Evolutionary conservation across 2,888 invertebrate genomes (phyloP).

Genomic region (Leptopilina drosophilae): DNA sequence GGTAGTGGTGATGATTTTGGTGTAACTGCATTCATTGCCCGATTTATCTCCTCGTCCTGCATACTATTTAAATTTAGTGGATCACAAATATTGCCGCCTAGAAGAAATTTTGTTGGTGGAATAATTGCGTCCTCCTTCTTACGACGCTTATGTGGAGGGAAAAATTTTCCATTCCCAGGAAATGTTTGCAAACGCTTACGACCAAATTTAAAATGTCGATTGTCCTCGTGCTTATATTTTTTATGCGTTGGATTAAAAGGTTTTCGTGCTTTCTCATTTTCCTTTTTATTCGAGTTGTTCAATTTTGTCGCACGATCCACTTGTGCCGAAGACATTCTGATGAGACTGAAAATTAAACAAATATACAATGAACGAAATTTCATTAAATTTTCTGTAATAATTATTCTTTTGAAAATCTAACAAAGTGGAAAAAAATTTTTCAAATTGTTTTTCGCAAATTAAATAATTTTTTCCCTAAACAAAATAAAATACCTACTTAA

Average conservation of each 20-base stretch:
- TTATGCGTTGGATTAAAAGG: slow-evolving; percentile 68
- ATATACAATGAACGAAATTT: not conserved
- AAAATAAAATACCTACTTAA: too few relatives aligned
- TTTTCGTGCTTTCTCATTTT: slow-evolving; percentile 69
- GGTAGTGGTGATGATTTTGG: slow-evolving; percentile 95
- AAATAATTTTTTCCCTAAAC: too few relatives aligned
- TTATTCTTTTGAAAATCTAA: too few relatives aligned
- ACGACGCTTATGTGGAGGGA: slow-evolving; percentile 85
- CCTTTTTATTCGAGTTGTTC: slow-evolving; percentile 69
- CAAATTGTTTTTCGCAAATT: too few relatives aligned
- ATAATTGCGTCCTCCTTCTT: slow-evolving; percentile 84
- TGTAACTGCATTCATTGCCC: slow-evolving; percentile 92
- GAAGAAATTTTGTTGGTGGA: slow-evolving; percentile 93
- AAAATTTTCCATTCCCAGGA: slow-evolving; percentile 84
- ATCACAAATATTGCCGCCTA: slow-evolving; percentile 97
- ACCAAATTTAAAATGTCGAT: slow-evolving; percentile 73
- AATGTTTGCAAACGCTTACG: slow-evolving; percentile 85
- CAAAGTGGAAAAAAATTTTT: too few relatives aligned
- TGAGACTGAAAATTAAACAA: not conserved
- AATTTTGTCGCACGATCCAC: slow-evolving; percentile 76
- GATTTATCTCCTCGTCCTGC: slow-evolving; percentile 87
- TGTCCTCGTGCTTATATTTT: slow-evolving; percentile 75
- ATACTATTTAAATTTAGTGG: slow-evolving; percentile 95
- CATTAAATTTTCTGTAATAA: too few relatives aligned
- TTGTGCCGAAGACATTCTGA: slow-evolving; percentile 77